Conservation (phyloP, 2,888 invertebrate genomes). For the Agrotis segetum region DNA sequence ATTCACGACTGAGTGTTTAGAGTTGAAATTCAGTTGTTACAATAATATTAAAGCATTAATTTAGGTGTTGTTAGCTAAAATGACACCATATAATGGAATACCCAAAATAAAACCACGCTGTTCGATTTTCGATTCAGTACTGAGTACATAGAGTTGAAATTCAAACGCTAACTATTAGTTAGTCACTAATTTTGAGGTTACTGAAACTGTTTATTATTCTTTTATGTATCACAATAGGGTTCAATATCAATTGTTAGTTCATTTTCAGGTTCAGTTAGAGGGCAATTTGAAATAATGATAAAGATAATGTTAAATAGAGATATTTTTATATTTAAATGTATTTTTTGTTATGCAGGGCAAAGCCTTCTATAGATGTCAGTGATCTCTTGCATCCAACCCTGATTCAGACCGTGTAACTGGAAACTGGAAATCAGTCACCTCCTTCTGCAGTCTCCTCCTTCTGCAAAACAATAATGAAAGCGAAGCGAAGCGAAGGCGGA, state of each 20-base stretch:
- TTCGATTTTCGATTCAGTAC: neutral
- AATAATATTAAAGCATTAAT: too few species aligned
- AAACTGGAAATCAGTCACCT: too few species aligned
- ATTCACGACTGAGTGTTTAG: too few species aligned
- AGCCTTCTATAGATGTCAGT: neutral
- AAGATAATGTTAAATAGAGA: constrained; percentile 7
- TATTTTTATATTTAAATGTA: neutral
- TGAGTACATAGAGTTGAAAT: accelerated
- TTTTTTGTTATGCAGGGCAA: neutral
- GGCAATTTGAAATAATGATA: neutral
- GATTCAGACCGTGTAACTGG: too few species aligned
- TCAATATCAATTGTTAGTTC: constrained; percentile 26
- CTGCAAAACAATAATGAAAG: too few species aligned
- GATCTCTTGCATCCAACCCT: too few species aligned
- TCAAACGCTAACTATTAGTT: neutral
- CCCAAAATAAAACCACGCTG: neutral
- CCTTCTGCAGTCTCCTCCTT: too few species aligned
- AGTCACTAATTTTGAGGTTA: neutral
- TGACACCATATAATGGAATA: neutral
- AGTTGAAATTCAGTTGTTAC: too few species aligned
- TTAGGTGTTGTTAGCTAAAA: too few species aligned
- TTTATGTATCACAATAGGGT: constrained; percentile 12
- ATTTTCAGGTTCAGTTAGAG: constrained; percentile 36
- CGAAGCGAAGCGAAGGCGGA: too few species aligned
- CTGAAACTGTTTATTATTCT: neutral